Conservation (phyloP, 2,888 invertebrate species). For the Eueremaeus valkanovi region DNA sequence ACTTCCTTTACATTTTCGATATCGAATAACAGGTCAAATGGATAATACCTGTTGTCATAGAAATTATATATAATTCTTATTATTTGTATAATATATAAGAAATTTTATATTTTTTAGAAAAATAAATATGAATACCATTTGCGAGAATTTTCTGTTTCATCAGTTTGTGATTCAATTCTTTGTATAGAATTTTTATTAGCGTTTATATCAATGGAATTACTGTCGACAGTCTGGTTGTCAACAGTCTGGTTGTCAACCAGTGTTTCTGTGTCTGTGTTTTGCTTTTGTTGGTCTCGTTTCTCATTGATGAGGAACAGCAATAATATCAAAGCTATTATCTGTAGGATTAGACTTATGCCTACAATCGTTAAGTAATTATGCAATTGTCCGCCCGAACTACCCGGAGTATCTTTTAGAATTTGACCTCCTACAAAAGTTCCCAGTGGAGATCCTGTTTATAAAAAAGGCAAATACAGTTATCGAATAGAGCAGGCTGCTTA, state of each 20-base stretch:
- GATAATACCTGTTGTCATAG: conserved; percentile 7
- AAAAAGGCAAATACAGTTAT: no score
- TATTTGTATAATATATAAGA: no score
- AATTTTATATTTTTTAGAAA: no score
- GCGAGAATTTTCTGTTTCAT: neutral
- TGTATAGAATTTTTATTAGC: neutral
- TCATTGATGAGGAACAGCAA: neutral
- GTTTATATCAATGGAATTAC: no score
- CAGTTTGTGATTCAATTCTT: neutral
- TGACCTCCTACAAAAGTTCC: neutral
- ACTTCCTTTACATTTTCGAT: neutral
- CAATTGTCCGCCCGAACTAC: neutral
- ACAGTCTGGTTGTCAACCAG: neutral
- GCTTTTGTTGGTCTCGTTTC: neutral
- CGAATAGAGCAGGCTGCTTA: no score
- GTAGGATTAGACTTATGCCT: neutral
- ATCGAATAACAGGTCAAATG: neutral
- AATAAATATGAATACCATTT: conserved; percentile 2
- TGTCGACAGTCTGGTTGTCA: no score
- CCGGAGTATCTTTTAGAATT: neutral
- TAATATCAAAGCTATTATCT: neutral
- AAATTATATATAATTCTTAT: no score
- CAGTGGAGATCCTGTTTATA: neutral
- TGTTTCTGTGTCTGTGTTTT: neutral
- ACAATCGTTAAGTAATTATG: neutral